Evolutionary conservation across 2,113 vertebrate genomes (phyloP).

Genomic region (Bufo gargarizans): DNA sequence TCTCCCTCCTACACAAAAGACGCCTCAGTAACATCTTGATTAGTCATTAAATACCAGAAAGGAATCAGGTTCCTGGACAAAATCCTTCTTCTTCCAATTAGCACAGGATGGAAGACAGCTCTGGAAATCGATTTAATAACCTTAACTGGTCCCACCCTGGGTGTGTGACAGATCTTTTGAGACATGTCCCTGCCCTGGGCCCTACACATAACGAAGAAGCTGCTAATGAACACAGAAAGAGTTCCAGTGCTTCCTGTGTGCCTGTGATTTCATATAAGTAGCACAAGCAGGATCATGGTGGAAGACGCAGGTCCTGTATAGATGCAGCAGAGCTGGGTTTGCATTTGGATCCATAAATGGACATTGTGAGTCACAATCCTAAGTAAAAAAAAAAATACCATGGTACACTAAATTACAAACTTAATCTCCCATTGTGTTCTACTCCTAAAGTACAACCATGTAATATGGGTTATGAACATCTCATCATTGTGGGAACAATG

Average conservation of each 20-base stretch:
- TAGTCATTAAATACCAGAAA: slow-evolving; percentile 65
- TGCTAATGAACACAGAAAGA: background rate
- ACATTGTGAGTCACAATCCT: background rate
- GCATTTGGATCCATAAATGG: background rate
- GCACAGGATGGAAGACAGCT: slow-evolving; percentile 73
- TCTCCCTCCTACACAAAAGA: slow-evolving; percentile 50
- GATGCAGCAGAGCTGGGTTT: background rate
- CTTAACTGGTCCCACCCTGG: slow-evolving; percentile 69
- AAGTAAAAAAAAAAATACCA: background rate
- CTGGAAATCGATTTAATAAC: slow-evolving; percentile 86
- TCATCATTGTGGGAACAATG: background rate
- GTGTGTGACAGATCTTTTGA: slow-evolving; percentile 74
- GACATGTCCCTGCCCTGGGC: slow-evolving; percentile 78
- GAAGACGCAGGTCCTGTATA: background rate
- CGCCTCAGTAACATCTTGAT: slow-evolving; percentile 65
- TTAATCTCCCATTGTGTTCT: too few relatives aligned
- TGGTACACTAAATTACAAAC: background rate
- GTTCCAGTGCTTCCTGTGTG: background rate
- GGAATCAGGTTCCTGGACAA: slow-evolving; percentile 61
- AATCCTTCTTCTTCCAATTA: slow-evolving; percentile 67
- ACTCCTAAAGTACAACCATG: background rate
- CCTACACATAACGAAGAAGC: slow-evolving; percentile 63
- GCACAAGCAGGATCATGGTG: background rate
- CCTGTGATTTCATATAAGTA: too few relatives aligned
- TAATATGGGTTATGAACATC: background rate